Evolutionary conservation across 2,113 vertebrate species (phyloP).

Genomic region (Misgurnus mizolepis): DNA sequence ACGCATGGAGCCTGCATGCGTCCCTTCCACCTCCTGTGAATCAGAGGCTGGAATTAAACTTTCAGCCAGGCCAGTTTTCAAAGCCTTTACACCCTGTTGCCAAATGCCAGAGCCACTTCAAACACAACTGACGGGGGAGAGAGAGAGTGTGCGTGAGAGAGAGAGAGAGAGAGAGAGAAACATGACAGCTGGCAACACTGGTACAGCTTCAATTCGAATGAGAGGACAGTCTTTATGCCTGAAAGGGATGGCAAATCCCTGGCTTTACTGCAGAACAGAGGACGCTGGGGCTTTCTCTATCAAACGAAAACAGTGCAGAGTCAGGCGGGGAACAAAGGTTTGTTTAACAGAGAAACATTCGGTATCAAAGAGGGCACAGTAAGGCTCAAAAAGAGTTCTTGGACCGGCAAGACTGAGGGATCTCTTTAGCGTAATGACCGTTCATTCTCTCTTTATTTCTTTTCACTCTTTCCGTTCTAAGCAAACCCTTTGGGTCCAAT

Average conservation of each 20-base stretch:
- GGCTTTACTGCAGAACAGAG: slow-evolving; percentile 62
- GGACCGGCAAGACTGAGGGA: slow-evolving; percentile 56
- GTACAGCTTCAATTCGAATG: slow-evolving; percentile 71
- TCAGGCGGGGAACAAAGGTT: slow-evolving; percentile 40
- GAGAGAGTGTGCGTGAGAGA: not conserved
- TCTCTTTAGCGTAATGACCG: slow-evolving; percentile 57
- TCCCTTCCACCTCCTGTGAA: slow-evolving; percentile 33
- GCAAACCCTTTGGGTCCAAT: slow-evolving; percentile 25
- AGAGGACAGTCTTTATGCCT: slow-evolving; percentile 65
- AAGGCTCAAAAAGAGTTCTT: slow-evolving; percentile 48
- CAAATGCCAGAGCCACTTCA: slow-evolving; percentile 67
- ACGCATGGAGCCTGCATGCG: slow-evolving; percentile 1
- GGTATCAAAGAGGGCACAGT: slow-evolving; percentile 54
- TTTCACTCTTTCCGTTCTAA: not conserved
- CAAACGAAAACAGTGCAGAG: slow-evolving; percentile 59
- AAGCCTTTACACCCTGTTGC: slow-evolving; percentile 59
- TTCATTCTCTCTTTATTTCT: slow-evolving; percentile 18
- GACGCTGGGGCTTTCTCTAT: slow-evolving; percentile 68
- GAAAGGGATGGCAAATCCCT: slow-evolving; percentile 60
- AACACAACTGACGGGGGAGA: slow-evolving; percentile 32
- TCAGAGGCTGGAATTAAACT: slow-evolving; percentile 31
- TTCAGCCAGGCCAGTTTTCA: slow-evolving; percentile 62
- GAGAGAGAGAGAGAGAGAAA: slow-evolving; percentile 12
- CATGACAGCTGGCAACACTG: slow-evolving; percentile 63
- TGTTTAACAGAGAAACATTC: slow-evolving; percentile 48